A percentile compares a stretch with the other conserved stretches of the same genome.
Evolutionary conservation across 2,797 vertebrate genomes (phyloP).

Genomic region (Avahi laniger): DNA sequence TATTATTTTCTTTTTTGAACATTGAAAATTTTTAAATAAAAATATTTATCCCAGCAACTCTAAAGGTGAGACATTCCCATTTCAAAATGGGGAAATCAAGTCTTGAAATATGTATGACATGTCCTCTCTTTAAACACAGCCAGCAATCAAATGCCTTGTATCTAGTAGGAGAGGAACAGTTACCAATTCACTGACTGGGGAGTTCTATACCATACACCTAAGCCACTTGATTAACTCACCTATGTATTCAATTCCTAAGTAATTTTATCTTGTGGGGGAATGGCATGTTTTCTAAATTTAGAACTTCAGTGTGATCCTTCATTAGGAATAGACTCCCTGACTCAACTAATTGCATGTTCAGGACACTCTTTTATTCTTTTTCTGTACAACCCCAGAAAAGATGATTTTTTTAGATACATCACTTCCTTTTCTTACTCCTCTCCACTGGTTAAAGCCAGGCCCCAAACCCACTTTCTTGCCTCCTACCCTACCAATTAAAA

Average conservation of each 20-base stretch:
- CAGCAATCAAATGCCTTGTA: not conserved
- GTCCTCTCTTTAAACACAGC: not conserved
- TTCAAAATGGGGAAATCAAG: constrained; percentile 36
- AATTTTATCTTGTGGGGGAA: constrained; percentile 4
- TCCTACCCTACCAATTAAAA: not conserved
- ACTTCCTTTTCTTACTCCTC: constrained; percentile 22
- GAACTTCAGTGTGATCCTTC: not conserved
- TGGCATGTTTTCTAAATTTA: constrained; percentile 49
- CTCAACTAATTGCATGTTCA: constrained; percentile 58
- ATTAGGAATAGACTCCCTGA: constrained; percentile 50
- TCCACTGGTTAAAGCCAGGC: not conserved
- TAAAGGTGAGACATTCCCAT: not conserved
- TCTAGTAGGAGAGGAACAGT: not conserved
- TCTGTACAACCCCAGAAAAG: constrained; percentile 35
- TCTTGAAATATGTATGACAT: not conserved
- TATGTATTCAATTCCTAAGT: constrained; percentile 17
- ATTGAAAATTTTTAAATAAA: not conserved
- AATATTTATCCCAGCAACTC: not conserved
- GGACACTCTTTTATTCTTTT: constrained; percentile 2
- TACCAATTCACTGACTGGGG: not conserved
- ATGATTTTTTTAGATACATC: constrained; percentile 23
- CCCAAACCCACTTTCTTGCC: not conserved
- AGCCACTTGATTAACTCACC: not conserved
- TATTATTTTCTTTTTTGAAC: not conserved
- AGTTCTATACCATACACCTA: not conserved